Evolutionary conservation across 2,113 vertebrate genomes (phyloP).

Genomic region (Campylomormyrus numenius): DNA sequence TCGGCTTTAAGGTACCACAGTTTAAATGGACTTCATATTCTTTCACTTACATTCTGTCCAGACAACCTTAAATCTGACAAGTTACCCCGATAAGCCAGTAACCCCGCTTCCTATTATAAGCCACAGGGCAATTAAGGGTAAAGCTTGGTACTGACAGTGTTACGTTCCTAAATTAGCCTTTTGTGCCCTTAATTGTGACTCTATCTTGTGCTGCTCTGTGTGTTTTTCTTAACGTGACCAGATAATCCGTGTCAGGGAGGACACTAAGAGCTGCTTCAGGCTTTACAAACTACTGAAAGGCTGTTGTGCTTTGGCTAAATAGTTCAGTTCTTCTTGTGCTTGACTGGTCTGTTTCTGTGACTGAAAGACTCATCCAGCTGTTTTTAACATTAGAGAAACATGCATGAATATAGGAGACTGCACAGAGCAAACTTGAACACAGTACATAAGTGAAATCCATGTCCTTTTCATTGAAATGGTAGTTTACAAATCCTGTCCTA

Average conservation of each 20-base stretch:
- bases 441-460: background rate
- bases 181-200: background rate
- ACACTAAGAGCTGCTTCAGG: background rate
- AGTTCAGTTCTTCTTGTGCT: background rate
- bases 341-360: background rate
- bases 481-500: background rate
- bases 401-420: background rate
- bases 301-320: background rate
- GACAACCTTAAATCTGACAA: no score
- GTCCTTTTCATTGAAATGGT: background rate
- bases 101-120: no score
- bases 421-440: background rate
- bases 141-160: background rate
- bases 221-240: background rate
- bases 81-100: no score
- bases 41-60: no score
- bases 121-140: background rate
- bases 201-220: background rate
- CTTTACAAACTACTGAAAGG: background rate
- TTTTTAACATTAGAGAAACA: background rate
- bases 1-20: no score
- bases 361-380: background rate
- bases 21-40: no score
- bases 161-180: background rate
- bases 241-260: background rate